Evolutionary conservation across 1,140 invertebrate species (phyloP).

Genomic region (Bombus impatiens): DNA sequence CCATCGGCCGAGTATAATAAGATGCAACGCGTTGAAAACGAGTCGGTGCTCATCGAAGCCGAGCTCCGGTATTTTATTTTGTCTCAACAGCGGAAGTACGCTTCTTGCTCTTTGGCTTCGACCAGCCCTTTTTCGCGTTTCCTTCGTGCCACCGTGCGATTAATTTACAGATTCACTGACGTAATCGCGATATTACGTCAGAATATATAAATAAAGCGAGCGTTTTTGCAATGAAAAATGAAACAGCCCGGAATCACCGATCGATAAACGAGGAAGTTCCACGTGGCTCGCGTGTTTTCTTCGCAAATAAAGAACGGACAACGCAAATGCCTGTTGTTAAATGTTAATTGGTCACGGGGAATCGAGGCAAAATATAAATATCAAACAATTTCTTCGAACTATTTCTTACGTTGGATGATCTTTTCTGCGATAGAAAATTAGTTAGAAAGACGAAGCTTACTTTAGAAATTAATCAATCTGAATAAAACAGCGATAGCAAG

Average conservation of each 20-base stretch:
- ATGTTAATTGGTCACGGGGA: neutral
- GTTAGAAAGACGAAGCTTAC: too few species aligned
- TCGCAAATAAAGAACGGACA: neutral
- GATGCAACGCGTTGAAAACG: constrained; percentile 35
- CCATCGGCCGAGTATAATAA: neutral
- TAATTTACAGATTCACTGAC: constrained; percentile 49
- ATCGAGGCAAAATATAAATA: too few species aligned
- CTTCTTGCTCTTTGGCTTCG: constrained; percentile 65
- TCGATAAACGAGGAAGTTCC: neutral
- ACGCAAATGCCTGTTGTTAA: neutral
- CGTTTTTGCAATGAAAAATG: constrained; percentile 31
- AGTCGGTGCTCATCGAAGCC: constrained; percentile 71
- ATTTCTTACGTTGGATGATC: too few species aligned
- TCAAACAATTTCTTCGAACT: too few species aligned
- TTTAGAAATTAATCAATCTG: too few species aligned
- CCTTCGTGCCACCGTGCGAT: constrained; percentile 15
- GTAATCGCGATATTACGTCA: constrained; percentile 29
- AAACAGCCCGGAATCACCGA: too few species aligned
- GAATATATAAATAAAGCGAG: constrained; percentile 30
- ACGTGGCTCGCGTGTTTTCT: neutral
- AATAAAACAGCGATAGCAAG: too few species aligned
- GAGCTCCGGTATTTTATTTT: constrained; percentile 75
- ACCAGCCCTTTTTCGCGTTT: constrained; percentile 42
- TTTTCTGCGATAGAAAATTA: too few species aligned
- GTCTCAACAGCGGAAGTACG: constrained; percentile 70